Conservation (phyloP, 2,113 vertebrate species). For the Perca fluviatilis region DNA sequence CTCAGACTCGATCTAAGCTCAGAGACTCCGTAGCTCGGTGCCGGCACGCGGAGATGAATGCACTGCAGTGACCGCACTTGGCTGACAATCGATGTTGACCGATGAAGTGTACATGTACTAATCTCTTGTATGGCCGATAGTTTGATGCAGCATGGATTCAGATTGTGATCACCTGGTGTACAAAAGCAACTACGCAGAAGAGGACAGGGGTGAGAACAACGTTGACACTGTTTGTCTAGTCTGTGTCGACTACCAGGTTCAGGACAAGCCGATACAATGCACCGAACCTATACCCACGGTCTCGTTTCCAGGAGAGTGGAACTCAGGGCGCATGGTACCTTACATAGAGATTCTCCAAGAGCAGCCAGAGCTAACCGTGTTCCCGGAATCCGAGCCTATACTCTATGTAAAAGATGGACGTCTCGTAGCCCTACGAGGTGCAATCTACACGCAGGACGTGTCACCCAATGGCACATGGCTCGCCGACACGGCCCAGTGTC, state of each 20-base stretch:
- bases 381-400: background rate
- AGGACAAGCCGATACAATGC: background rate
- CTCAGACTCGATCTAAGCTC: background rate
- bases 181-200: background rate
- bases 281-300: background rate
- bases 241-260: background rate
- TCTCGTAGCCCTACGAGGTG: too few relatives aligned
- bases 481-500: too few relatives aligned
- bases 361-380: background rate
- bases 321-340: background rate
- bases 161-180: background rate
- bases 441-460: too few relatives aligned
- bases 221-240: background rate
- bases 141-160: too few relatives aligned
- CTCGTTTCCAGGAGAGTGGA: background rate
- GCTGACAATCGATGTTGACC: too few relatives aligned
- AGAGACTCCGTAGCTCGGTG: background rate
- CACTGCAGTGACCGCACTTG: background rate
- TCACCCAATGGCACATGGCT: too few relatives aligned
- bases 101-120: too few relatives aligned
- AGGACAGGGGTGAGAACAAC: too few relatives aligned
- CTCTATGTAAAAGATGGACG: background rate
- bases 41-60: background rate
- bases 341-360: background rate
- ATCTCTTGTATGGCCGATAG: too few relatives aligned